These are phyloP conservation scores for Ceratitis capitata DNA, from an alignment of 1,140 invertebrate genomes.

Conservation along the genomic window DNA sequence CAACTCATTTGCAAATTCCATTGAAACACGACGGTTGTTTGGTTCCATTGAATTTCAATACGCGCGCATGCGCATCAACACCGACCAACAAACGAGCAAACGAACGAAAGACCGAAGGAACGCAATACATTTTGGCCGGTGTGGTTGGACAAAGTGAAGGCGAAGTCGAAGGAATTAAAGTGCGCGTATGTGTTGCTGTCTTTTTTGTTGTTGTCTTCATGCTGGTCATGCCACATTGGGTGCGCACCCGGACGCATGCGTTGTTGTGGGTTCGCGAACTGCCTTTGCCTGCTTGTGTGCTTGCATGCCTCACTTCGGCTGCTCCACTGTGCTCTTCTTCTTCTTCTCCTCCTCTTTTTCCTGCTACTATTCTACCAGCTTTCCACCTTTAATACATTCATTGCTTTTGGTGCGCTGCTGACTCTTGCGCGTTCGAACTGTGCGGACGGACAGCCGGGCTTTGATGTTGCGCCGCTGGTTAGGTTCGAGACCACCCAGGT, in stretches of 20 bases:
- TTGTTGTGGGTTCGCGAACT: background rate
- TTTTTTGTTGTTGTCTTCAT: background rate
- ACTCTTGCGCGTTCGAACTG: background rate
- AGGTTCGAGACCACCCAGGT: constrained; percentile 65
- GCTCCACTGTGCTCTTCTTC: background rate
- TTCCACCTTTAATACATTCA: background rate
- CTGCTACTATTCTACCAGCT: background rate
- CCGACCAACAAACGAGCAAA: too few species aligned
- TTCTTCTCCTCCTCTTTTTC: background rate
- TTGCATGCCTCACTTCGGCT: background rate
- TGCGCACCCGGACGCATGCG: background rate
- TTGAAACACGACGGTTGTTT: constrained; percentile 57
- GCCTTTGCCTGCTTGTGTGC: background rate
- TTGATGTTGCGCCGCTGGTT: constrained; percentile 63
- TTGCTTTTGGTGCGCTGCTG: constrained; percentile 17
- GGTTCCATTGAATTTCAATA: constrained; percentile 36
- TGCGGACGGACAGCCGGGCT: constrained; percentile 41
- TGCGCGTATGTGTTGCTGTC: background rate
- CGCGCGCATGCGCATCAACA: constrained; percentile 21
- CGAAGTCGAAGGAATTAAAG: background rate
- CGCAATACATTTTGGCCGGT: background rate
- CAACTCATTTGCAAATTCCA: constrained; percentile 65
- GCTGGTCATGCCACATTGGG: constrained; percentile 32
- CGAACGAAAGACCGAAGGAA: background rate
- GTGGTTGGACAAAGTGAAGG: background rate